Base-by-base conservation (phyloP, 2,113 vertebrate genomes). In the Xiphophorus hellerii region DNA sequence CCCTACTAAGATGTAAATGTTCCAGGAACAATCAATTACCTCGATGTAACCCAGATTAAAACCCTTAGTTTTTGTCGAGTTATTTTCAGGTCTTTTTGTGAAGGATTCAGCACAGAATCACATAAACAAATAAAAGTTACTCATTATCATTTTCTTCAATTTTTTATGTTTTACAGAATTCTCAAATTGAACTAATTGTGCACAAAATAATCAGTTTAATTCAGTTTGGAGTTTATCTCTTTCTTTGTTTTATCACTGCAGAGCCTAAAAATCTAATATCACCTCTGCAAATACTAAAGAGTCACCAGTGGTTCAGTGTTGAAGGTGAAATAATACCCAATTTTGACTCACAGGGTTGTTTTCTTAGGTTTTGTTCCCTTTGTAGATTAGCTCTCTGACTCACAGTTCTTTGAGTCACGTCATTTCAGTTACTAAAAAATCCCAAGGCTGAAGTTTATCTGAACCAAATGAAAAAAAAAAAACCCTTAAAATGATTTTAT, bases 21-120 rank as follows among this genome's bases (percentile, higher is more conserved):
- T 81, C 76, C 48, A 74, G 69, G 54, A 76, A 28, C 61, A 60
- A 84, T 31, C 75, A 71, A 73, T 83, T 81, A 77, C 62, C 61
- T 22, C 44, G 72, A 71, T 70, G 44, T 42, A 80, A 76, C 69
- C 68, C n/a, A 78, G 22, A 77, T 44, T 80, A 30, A 66, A 80
- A 82, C 48, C 29, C 8, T 8, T 72, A 25, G 31, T 81, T 27
- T 69, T 67, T 78, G 29, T 11, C 77, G 44, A 75, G 33, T 62
- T 66, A 77, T 15, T 76, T 4, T 33, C 37, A 29, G 28, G 60
- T 73, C 17, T 71, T 71, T 82, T 76, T 75, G 37, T 62, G 33
- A 75, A 71, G 66, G 25, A 67, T 63, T 42, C 17, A 71, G 69
- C 22, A 1, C 11, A 22, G 29, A 25, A 81, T 37, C 73, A 58